phyloP scores from a whole-genome alignment of 2,797 vertebrate species.

The Chromobotia macracanthus region DNA sequence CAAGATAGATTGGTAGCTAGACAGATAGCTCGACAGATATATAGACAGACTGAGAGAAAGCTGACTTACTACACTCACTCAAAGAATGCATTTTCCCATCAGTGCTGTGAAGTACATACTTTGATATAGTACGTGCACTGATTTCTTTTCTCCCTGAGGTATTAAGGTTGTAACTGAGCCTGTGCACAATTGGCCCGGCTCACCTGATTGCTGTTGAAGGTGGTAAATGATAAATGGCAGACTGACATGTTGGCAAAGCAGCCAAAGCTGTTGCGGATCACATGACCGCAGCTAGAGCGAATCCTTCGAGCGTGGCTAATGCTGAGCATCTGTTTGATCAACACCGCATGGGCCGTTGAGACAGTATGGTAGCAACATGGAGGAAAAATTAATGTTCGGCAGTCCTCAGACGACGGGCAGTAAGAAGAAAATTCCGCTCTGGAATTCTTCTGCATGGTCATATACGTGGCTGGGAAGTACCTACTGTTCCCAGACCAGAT shows the following conservation, averaged over 20 bases:
- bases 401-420: neutral
- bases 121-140: too few species aligned
- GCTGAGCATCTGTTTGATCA: slow-evolving; percentile 32
- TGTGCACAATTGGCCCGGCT: neutral
- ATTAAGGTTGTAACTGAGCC: neutral
- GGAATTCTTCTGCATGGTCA: neutral
- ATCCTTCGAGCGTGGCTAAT: slow-evolving; percentile 13
- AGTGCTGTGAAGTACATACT: too few species aligned
- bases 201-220: slow-evolving; percentile 35
- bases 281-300: slow-evolving; percentile 27
- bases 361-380: neutral
- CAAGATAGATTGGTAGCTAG: neutral
- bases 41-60: too few species aligned
- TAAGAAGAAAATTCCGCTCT: neutral
- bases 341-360: neutral
- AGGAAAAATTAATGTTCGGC: neutral
- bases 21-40: too few species aligned
- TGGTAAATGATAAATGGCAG: slow-evolving; percentile 26
- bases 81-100: too few species aligned
- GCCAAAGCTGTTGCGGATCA: slow-evolving; percentile 14
- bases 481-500: neutral
- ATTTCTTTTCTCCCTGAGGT: too few species aligned
- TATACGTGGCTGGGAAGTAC: neutral
- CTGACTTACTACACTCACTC: too few species aligned
- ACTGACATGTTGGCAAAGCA: slow-evolving; percentile 20